phyloP scores from a whole-genome alignment of 2,797 vertebrate genomes.

The Catostomus latipinnis region DNA sequence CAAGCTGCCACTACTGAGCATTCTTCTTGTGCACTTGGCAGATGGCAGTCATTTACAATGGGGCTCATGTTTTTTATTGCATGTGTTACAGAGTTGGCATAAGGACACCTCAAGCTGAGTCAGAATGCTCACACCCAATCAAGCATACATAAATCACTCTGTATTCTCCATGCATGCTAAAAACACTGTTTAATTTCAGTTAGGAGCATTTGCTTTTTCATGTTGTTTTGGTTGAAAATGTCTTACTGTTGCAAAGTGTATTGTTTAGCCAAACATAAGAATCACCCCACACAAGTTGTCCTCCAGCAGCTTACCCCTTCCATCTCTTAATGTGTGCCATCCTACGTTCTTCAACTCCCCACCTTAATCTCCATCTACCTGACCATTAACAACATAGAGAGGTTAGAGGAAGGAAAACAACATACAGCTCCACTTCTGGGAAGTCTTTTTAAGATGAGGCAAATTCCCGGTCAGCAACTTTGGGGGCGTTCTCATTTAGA shows the following conservation, averaged over 20 bases:
- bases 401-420: slow-evolving; percentile 37
- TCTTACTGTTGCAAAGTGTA: not conserved
- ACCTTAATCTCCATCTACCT: slow-evolving; percentile 45
- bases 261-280: slow-evolving; percentile 8
- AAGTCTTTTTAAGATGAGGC: not conserved
- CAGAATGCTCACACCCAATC: slow-evolving; percentile 44
- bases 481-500: too few species aligned
- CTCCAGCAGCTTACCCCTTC: slow-evolving; percentile 17
- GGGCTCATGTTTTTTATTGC: slow-evolving; percentile 58
- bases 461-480: too few species aligned
- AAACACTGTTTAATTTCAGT: slow-evolving; percentile 4
- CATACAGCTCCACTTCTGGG: too few species aligned
- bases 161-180: not conserved
- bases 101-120: slow-evolving; percentile 37
- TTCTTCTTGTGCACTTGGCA: slow-evolving; percentile 60
- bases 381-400: slow-evolving; percentile 51
- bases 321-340: slow-evolving; percentile 25
- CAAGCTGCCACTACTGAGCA: slow-evolving; percentile 53
- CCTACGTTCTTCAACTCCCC: slow-evolving; percentile 17
- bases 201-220: not conserved
- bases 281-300: slow-evolving; percentile 2
- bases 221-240: not conserved
- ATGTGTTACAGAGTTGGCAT: slow-evolving; percentile 41
- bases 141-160: slow-evolving; percentile 23
- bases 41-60: slow-evolving; percentile 56